phyloP scores from a whole-genome alignment of 2,888 invertebrate genomes.

The Taphrorychus bicolor region DNA sequence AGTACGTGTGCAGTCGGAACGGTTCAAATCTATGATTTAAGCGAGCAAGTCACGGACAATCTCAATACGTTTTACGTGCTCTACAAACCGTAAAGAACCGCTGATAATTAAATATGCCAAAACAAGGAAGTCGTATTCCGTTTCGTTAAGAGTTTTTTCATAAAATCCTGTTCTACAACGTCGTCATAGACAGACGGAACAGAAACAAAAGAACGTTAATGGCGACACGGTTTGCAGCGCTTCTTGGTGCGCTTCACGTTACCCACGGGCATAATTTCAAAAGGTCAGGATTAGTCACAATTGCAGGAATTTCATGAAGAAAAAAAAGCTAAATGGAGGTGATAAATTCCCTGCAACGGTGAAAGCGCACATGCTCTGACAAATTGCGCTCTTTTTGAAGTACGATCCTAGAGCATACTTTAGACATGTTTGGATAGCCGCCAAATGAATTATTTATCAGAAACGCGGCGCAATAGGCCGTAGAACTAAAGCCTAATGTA shows the following conservation, averaged over 20 bases:
- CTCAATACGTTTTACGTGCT: conserved; percentile 14
- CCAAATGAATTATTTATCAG: conserved; percentile 18
- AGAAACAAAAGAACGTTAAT: conserved; percentile 20
- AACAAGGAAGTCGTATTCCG: conserved; percentile 28
- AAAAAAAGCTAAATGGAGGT: too few species aligned
- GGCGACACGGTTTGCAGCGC: conserved; percentile 8
- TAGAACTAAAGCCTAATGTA: not conserved
- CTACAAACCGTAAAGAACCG: conserved; percentile 26
- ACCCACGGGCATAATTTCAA: conserved; percentile 10
- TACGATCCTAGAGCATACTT: not conserved
- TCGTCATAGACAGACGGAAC: conserved; percentile 9
- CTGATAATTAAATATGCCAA: conserved; percentile 26
- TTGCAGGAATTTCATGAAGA: not conserved
- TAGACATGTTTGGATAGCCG: conserved; percentile 2
- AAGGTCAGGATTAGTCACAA: not conserved
- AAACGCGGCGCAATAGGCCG: not conserved
- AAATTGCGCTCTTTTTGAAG: conserved; percentile 1
- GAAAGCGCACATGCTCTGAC: not conserved
- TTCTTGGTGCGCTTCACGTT: conserved; percentile 10
- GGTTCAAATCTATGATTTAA: conserved; percentile 13
- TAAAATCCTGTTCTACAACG: conserved; percentile 15
- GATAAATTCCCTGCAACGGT: not conserved
- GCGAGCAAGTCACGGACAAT: conserved; percentile 19
- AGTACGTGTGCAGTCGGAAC: not conserved
- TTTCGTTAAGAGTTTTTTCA: conserved; percentile 5